Base-by-base conservation (phyloP, 1,140 invertebrate species). In the Episyrphus balteatus region DNA sequence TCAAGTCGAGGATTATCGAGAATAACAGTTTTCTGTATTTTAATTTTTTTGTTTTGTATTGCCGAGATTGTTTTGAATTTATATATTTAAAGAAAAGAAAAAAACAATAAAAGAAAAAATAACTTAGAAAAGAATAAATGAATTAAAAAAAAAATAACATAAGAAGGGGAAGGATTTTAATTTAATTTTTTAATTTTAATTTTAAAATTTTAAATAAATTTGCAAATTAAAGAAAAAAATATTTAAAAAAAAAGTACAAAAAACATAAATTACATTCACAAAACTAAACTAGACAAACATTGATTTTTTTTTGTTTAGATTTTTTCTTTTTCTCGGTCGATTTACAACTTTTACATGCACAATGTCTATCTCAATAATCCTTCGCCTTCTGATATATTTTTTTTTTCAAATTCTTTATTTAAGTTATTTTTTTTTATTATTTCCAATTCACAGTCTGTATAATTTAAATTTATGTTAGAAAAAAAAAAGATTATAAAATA, bases 291-390 rank as follows among this genome's bases (percentile, higher is more conserved):
- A 41, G 39, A 41, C 39, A 41, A 41, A 15, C 14, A 45, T 33
- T 31, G 40, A 55, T n/a, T n/a, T n/a, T n/a, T n/a, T 57, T 58
- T 67, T 67, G 64, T 61, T 65, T 59, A 67, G 64, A 67, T 67
- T 67, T 67, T 67, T 67, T 67, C 64, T 67, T 67, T 67, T 62
- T 60, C 55, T 56, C 56, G 64, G 64, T 57, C 62, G 62, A 66
- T 62, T 55, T 56, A 59, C 51, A 55, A 51, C n/a, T 42, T 42
- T 21, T 18, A 26, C n/a, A 19, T 42, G 42, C 31, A 18, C 15
- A 48, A 49, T 30, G 14, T 47, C 38, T 17, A 14, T 48, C 40
- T 49, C 42, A 49, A 49, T 44, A 45, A 52, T 49, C 51, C 51
- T 44, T 49, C 51, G 30, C 47, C 44, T 52, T 51, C 32, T 19